Conservation (phyloP, 2,888 invertebrate genomes). For the Oasisia sp. region DNA sequence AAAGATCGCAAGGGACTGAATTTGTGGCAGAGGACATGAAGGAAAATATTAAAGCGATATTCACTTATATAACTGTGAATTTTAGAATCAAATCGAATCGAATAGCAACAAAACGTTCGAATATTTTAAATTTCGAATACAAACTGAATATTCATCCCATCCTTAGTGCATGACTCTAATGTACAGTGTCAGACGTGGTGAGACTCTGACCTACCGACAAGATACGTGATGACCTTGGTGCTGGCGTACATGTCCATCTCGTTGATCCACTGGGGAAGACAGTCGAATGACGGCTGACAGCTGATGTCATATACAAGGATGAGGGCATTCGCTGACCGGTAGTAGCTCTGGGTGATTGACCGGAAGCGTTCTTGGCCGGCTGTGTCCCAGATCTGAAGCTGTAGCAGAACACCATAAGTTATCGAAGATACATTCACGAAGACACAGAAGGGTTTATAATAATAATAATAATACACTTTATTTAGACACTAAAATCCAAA, state of each 20-base stretch:
- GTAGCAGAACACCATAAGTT: conserved; percentile 43
- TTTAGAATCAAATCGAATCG: no score
- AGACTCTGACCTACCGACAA: conserved; percentile 79
- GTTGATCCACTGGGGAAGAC: conserved; percentile 93
- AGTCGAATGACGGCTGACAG: conserved; percentile 97
- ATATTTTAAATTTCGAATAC: not conserved
- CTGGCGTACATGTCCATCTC: conserved; percentile 98
- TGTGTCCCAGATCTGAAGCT: conserved; percentile 99
- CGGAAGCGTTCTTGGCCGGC: conserved; percentile 95
- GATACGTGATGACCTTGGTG: conserved; percentile 90
- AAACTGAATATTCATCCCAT: not conserved
- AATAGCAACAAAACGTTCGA: no score
- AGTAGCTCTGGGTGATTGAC: conserved; percentile 97
- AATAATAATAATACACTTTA: no score
- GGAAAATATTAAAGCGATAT: no score
- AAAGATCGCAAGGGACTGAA: no score
- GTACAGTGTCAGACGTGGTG: not conserved
- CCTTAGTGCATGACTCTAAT: not conserved
- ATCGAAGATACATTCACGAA: no score
- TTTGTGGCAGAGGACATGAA: no score
- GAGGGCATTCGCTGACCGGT: conserved; percentile 94
- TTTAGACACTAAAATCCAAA: no score
- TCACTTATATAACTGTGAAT: no score
- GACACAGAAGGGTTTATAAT: no score
- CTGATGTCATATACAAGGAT: conserved; percentile 97